A percentile compares a stretch with the other conserved stretches of the same genome.
Evolutionary conservation across 1,140 invertebrate genomes (phyloP).

Genomic region (Drosophila novamexicana): DNA sequence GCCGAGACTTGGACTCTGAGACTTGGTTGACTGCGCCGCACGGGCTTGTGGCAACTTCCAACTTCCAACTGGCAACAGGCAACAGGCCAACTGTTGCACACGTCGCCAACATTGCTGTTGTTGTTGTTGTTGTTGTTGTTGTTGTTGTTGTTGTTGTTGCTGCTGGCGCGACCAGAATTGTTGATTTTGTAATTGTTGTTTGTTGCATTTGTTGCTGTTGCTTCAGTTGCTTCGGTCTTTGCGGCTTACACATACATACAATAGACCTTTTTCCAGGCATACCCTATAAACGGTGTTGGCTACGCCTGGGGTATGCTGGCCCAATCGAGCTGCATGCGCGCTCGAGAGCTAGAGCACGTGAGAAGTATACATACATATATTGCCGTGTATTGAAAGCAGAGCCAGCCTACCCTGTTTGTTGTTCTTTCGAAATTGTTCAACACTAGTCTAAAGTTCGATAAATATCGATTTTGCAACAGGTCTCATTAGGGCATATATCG

Average conservation of each 20-base stretch:
- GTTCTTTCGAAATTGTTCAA: too few species aligned
- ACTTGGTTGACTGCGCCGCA: slow-evolving; percentile 51
- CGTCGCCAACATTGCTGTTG: slow-evolving; percentile 10
- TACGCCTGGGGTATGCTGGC: too few species aligned
- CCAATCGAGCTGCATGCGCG: too few species aligned
- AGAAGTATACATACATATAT: too few species aligned
- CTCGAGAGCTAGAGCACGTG: too few species aligned
- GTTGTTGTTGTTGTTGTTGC: slow-evolving; percentile 40
- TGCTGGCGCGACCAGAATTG: slow-evolving; percentile 69
- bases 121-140: slow-evolving; percentile 49
- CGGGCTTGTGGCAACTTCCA: slow-evolving; percentile 30
- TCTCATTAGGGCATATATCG: too few species aligned
- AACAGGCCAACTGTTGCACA: slow-evolving; percentile 51
- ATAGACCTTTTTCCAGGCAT: not conserved
- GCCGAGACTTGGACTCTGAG: slow-evolving; percentile 8
- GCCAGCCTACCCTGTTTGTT: too few species aligned
- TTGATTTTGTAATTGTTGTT: slow-evolving; percentile 75
- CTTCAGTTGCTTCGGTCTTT: slow-evolving; percentile 16
- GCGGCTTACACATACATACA: slow-evolving; percentile 39
- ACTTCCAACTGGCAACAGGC: not conserved
- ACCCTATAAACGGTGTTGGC: not conserved
- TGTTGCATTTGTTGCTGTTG: slow-evolving; percentile 53
- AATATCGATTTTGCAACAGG: too few species aligned
- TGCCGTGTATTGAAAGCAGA: too few species aligned
- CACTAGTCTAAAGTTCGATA: too few species aligned